Evolutionary conservation across 2,113 vertebrate species (phyloP).

Genomic region (Clarias batrachus): DNA sequence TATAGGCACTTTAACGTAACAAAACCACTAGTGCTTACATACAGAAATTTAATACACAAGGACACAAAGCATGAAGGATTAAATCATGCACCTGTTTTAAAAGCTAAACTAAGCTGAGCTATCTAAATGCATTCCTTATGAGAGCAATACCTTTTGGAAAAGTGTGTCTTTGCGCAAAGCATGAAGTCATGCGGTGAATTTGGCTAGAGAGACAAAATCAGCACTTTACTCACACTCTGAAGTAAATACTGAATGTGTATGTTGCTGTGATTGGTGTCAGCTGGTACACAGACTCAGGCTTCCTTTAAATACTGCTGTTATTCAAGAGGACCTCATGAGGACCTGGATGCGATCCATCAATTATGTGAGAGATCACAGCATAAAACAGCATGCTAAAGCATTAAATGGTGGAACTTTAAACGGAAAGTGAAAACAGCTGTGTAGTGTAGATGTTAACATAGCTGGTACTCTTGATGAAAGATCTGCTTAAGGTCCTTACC

Average conservation of each 20-base stretch:
- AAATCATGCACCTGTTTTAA: slow-evolving; percentile 61
- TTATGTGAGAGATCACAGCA: slow-evolving; percentile 51
- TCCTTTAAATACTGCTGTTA: slow-evolving; percentile 40
- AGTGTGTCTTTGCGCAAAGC: slow-evolving; percentile 53
- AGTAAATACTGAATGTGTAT: slow-evolving; percentile 55
- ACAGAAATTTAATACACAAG: not conserved
- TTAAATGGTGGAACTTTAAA: slow-evolving; percentile 44
- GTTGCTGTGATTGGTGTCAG: slow-evolving; percentile 65
- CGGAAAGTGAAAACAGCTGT: slow-evolving; percentile 62
- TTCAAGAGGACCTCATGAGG: slow-evolving; percentile 23
- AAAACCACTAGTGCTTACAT: slow-evolving; percentile 5
- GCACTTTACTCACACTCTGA: slow-evolving; percentile 46
- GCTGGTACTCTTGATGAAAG: slow-evolving; percentile 35
- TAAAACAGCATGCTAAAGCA: slow-evolving; percentile 49
- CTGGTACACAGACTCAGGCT: slow-evolving; percentile 38
- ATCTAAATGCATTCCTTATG: slow-evolving; percentile 56
- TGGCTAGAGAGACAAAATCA: slow-evolving; percentile 48
- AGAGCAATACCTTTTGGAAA: slow-evolving; percentile 48
- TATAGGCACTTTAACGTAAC: not conserved
- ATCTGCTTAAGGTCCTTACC: not conserved
- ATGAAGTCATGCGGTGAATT: slow-evolving; percentile 52
- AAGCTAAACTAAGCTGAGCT: slow-evolving; percentile 50
- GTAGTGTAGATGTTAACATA: slow-evolving; percentile 42
- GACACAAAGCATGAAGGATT: slow-evolving; percentile 9
- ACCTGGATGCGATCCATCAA: slow-evolving; percentile 47